Evolutionary conservation across 2,113 vertebrate species (phyloP), one percentile per base, ranked within the genome.

Genomic region (Chaetodon auriga): DNA sequence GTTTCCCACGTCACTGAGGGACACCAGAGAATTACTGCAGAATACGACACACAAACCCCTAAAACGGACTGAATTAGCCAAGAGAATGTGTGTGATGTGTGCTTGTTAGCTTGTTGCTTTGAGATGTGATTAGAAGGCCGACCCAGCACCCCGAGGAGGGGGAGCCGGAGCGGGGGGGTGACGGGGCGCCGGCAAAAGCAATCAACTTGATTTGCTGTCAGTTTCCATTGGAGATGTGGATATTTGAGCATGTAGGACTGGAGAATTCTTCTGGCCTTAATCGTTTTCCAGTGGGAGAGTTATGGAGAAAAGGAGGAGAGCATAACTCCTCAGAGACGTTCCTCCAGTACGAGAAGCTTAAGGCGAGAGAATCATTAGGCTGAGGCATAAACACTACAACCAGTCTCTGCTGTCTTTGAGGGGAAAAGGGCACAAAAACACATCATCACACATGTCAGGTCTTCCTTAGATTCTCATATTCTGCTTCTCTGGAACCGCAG

Each of bases 41-140:
- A 68, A 76, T 21, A 68, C 48, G 55, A 64, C 41, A 48, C 11
- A 76, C 63, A 70, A 30, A 65, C 14, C 10, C 63, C 23, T 45
- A 36, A 62, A 51, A 61, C 70, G 7, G 54, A 36, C n/a, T 62
- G 58, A 63, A 84, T 75, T 36, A 81, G 63, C 21, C 77, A 68
- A 79, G 48, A 72, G 21, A 61, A 30, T 43, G 7, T 55, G 62
- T 79, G 76, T 68, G 68, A 62, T 62, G 66, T 72, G 30, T 7
- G 66, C 75, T 79, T 72, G 80, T 74, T 84, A 80, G 73, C 49
- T 73, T 6, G 0, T 16, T 35, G 53, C 81, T 80, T 60, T 74
- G 41, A 82, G 35, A 49, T 72, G 81, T 78, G 83, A 21, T 83
- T 84, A 81, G 81, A 84, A 87, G 68, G 77, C 64, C 55, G 13